phyloP scores from a whole-genome alignment of 2,888 invertebrate genomes.

The Aquatica leii region DNA sequence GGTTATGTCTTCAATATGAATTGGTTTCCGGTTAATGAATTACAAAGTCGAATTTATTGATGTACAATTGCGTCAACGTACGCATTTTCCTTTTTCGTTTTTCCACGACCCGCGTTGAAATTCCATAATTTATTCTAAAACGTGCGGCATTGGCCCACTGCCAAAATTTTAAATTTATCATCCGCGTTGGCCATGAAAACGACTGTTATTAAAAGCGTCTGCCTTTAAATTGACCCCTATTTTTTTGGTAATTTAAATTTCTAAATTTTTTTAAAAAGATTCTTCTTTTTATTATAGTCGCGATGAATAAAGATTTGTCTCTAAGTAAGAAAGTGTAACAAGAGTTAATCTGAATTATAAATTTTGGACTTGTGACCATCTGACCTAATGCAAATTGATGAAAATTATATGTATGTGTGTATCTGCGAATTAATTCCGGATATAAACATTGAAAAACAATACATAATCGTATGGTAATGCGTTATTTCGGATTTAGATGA shows the following conservation, averaged over 20 bases:
- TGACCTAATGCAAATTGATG: slow-evolving; percentile 45
- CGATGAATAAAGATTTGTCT: too few species aligned
- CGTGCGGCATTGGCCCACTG: slow-evolving; percentile 29
- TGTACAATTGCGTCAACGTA: background rate
- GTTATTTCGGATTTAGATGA: slow-evolving; percentile 20
- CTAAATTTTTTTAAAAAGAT: background rate
- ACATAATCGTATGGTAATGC: slow-evolving; percentile 19
- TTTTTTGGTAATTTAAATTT: too few species aligned
- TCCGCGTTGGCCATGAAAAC: slow-evolving; percentile 25
- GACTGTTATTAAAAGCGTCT: slow-evolving; percentile 24
- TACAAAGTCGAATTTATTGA: background rate
- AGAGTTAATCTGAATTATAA: slow-evolving; percentile 24
- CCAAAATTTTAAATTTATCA: slow-evolving; percentile 6
- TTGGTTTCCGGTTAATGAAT: slow-evolving; percentile 28
- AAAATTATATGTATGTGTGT: slow-evolving; percentile 28
- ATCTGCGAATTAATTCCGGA: slow-evolving; percentile 34
- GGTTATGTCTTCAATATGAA: slow-evolving; percentile 20
- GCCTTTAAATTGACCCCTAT: slow-evolving; percentile 34
- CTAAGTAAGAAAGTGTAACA: slow-evolving; percentile 8
- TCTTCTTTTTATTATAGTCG: too few species aligned
- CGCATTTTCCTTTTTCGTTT: too few species aligned
- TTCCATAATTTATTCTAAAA: too few species aligned
- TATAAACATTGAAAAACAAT: slow-evolving; percentile 31
- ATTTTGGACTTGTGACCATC: slow-evolving; percentile 47
- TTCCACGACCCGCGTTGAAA: too few species aligned